Percentiles rank a stretch among this genome's conserved stretches.
Conservation (phyloP, 2,888 invertebrate genomes). For the Dasypolia templi region DNA sequence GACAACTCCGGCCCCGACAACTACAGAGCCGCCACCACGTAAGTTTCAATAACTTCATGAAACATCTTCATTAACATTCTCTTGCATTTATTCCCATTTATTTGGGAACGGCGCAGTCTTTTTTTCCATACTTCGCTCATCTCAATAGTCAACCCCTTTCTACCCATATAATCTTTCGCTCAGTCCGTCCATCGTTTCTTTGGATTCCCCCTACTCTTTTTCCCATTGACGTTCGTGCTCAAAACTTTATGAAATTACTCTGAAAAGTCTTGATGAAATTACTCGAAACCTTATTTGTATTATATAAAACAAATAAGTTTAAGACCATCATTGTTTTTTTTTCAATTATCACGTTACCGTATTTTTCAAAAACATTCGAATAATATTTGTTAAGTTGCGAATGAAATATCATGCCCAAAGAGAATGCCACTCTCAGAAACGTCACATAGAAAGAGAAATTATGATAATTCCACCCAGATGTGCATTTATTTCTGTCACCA, state of each 20-base stretch:
- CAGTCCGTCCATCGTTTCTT: not conserved
- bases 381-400: not conserved
- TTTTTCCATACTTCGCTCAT: not conserved
- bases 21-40: slow-evolving; percentile 83
- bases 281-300: no score
- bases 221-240: not conserved
- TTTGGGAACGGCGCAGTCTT: not conserved
- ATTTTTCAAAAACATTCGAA: not conserved
- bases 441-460: slow-evolving; percentile 38
- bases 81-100: not conserved
- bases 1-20: slow-evolving; percentile 79
- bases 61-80: not conserved
- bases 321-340: no score
- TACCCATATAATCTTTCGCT: not conserved
- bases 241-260: no score
- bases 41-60: slow-evolving; percentile 66
- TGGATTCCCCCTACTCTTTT: not conserved
- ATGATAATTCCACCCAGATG: slow-evolving; percentile 34
- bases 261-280: no score
- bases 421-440: slow-evolving; percentile 15
- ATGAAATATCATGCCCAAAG: slow-evolving; percentile 10
- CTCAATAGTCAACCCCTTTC: not conserved
- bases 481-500: slow-evolving; percentile 63
- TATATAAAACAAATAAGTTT: no score
- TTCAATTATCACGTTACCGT: not conserved